These are phyloP conservation scores for Turritopsis dohrnii DNA, from an alignment of 30 jellyfish, hydroid and myxozoan species.

Conservation along the genomic window DNA sequence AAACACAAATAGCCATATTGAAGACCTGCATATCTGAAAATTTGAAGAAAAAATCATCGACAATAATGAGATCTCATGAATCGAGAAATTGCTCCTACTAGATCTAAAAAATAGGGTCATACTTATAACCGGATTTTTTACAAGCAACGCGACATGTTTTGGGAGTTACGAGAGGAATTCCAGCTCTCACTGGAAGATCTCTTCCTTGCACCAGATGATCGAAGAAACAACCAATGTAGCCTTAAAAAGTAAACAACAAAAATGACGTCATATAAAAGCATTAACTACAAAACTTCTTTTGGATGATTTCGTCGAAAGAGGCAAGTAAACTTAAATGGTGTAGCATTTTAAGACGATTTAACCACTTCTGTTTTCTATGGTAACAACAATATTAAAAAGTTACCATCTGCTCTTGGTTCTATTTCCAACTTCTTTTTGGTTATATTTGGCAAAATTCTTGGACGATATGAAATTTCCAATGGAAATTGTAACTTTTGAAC, in stretches of 20 bases:
- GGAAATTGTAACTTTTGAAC: conserved; percentile 11
- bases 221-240: conserved; percentile 84
- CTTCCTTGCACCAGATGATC: conserved; percentile 78
- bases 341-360: too few species aligned
- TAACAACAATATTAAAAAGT: not conserved
- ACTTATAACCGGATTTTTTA: conserved; percentile 92
- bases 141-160: conserved; percentile 90
- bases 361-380: too few species aligned
- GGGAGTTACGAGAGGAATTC: conserved; percentile 92
- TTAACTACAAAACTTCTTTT: not conserved
- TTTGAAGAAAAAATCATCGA: not conserved
- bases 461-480: conserved; percentile 21
- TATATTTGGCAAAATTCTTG: conserved; percentile 1
- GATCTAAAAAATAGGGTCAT: conserved; percentile 6
- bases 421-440: conserved; percentile 14
- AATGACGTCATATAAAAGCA: not conserved
- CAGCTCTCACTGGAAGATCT: conserved; percentile 96
- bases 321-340: too few species aligned
- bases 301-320: too few species aligned
- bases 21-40: conserved; percentile 93
- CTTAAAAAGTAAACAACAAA: conserved; percentile 18
- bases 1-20: conserved; percentile 97
- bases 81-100: not conserved
- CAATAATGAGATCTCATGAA: not conserved
- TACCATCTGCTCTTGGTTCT: conserved; percentile 31